Base-by-base conservation (phyloP, 2,797 vertebrate genomes). In the Ctenopoma multispine region DNA sequence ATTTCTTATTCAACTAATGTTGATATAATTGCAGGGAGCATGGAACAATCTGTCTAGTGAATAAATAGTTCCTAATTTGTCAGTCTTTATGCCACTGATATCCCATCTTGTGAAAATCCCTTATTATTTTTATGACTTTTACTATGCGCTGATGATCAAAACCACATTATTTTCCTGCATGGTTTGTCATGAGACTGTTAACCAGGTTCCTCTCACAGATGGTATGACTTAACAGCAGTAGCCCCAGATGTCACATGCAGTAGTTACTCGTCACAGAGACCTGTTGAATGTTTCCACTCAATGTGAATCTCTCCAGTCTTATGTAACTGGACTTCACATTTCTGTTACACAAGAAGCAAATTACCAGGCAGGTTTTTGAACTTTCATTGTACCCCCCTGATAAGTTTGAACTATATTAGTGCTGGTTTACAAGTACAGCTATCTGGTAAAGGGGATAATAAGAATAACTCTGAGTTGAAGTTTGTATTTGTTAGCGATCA, bases 281-380 rank as follows among this genome's bases (percentile, higher is more conserved):
- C 58, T 84, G 83, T 40, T 40, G 72, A 84, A 90, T 85, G 59
- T 91, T 69, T 74, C 54, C 46, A 75, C 13, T 13, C 15, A 27
- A 24, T 65, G 85, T 80, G 64, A 90, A 24, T 60, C 34, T 21
- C n/a, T 77, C n/a, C 17, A 14, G 27, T 21, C 54, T 23, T 57
- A 7, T 15, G 38, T 65, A 9, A 7, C 6, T 18, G 17, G 41
- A 15, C 15, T 18, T 44, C 17, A 44, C 20, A 57, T 18, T 13
- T 10, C 17, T 40, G 7, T 43, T 18, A 27, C 53, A 61, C 23
- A 46, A 51, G 40, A 43, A 55, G 6, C 8, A 8, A 17, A 10
- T 27, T 10, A 69, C 5, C 15, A 18, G n/a, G 20, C 34, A 2
- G 23, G 34, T 43, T 18, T 62, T 15, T 4, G 12, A 31, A 4